Conservation (phyloP, 2,113 vertebrate species). For the Pyrgilauda ruficollis region DNA sequence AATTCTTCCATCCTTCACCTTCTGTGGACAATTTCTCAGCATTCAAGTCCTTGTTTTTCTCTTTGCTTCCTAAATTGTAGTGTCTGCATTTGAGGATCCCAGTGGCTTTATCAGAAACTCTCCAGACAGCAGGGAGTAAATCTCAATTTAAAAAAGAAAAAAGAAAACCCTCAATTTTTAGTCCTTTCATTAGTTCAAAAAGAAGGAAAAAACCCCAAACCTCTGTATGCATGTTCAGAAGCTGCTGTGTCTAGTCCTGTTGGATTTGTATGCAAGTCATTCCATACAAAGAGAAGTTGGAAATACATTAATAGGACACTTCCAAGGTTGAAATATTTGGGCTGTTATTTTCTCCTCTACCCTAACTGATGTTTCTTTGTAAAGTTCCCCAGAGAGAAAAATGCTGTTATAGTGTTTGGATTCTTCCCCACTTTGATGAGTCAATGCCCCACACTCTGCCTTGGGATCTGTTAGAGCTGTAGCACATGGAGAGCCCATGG, state of each 20-base stretch:
- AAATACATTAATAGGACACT: neutral
- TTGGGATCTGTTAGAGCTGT: neutral
- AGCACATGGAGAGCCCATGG: neutral
- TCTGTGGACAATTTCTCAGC: neutral
- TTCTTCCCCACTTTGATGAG: neutral
- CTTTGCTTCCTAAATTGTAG: neutral
- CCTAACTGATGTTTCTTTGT: neutral
- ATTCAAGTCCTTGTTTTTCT: neutral
- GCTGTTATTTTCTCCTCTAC: neutral
- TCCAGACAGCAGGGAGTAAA: neutral
- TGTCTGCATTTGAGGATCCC: neutral
- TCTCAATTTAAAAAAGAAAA: neutral
- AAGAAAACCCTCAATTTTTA: neutral
- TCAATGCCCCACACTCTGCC: neutral
- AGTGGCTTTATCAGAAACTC: neutral
- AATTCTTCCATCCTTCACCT: neutral
- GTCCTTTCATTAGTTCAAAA: neutral
- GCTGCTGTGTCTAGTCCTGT: neutral
- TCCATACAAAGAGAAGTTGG: constrained; percentile 2
- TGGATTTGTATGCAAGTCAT: constrained; percentile 23
- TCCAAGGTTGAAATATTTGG: constrained; percentile 26
- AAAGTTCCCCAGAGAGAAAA: neutral
- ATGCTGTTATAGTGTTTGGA: neutral
- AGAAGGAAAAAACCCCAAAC: neutral
- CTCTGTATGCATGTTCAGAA: neutral